These are phyloP conservation scores for Scyliorhinus canicula DNA, from an alignment of 2,797 vertebrate species.

Conservation along the genomic window DNA sequence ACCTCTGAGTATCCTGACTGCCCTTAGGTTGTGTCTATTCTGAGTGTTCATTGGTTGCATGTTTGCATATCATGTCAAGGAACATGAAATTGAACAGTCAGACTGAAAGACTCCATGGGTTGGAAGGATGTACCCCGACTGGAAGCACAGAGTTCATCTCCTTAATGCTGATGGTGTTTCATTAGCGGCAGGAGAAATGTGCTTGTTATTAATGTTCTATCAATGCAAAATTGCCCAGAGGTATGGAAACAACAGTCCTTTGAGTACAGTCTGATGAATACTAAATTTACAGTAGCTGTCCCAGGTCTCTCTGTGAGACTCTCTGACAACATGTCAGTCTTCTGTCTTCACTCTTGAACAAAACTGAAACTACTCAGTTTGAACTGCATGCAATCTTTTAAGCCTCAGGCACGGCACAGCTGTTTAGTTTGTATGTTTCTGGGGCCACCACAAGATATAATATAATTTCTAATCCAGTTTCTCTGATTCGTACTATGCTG, in stretches of 20 bases:
- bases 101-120: not conserved
- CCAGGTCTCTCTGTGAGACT: not conserved
- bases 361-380: conserved; percentile 16
- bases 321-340: not conserved
- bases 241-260: not conserved
- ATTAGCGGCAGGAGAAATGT: not conserved
- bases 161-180: not conserved
- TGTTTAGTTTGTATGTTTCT: not conserved
- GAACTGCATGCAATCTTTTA: not conserved
- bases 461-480: not conserved
- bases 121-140: not conserved
- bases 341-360: conserved; percentile 19
- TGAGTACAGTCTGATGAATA: not conserved
- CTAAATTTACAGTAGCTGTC: not conserved
- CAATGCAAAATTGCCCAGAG: not conserved
- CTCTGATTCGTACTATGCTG: not conserved
- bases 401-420: conserved; percentile 5
- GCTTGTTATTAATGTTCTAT: not conserved
- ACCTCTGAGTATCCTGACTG: too few species aligned
- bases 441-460: not conserved
- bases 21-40: too few species aligned
- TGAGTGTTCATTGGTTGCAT: too few species aligned
- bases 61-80: too few species aligned
- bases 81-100: not conserved
- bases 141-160: not conserved